Conservation (phyloP, 2,797 vertebrate genomes). For the Diglossa cyanea region DNA sequence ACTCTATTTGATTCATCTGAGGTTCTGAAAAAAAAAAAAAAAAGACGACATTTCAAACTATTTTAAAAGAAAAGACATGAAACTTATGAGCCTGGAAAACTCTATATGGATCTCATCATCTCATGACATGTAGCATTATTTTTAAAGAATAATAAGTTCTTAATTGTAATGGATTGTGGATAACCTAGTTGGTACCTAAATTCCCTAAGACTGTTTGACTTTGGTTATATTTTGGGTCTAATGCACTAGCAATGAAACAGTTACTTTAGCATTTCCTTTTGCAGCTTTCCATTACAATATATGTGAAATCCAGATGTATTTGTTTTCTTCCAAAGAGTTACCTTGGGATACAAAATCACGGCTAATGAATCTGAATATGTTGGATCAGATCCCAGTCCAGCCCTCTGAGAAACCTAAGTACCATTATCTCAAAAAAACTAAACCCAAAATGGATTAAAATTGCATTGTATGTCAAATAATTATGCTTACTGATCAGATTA, state of each 20-base stretch:
- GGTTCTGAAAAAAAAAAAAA: background rate
- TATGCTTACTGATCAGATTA: background rate
- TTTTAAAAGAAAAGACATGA: background rate
- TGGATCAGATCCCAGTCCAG: constrained; percentile 46
- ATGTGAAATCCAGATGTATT: constrained; percentile 69
- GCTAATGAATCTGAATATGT: constrained; percentile 51
- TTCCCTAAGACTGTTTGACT: background rate
- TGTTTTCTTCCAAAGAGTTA: constrained; percentile 65
- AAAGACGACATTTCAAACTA: background rate
- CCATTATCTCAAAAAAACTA: constrained; percentile 31
- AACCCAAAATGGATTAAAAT: background rate
- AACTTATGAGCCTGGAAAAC: background rate
- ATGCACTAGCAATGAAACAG: background rate
- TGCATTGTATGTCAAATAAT: background rate
- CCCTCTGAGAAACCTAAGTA: constrained; percentile 38
- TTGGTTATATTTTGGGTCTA: background rate
- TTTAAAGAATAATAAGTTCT: background rate
- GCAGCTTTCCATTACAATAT: constrained; percentile 28
- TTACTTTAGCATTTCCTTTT: constrained; percentile 61
- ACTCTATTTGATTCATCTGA: background rate
- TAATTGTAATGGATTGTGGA: background rate
- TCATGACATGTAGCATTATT: background rate
- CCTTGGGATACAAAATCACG: constrained; percentile 53
- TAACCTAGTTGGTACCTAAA: background rate
- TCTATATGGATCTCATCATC: background rate